Evolutionary conservation across 2,113 vertebrate species (phyloP), one percentile per base, ranked within the genome.

Genomic region (Equus przewalskii): DNA sequence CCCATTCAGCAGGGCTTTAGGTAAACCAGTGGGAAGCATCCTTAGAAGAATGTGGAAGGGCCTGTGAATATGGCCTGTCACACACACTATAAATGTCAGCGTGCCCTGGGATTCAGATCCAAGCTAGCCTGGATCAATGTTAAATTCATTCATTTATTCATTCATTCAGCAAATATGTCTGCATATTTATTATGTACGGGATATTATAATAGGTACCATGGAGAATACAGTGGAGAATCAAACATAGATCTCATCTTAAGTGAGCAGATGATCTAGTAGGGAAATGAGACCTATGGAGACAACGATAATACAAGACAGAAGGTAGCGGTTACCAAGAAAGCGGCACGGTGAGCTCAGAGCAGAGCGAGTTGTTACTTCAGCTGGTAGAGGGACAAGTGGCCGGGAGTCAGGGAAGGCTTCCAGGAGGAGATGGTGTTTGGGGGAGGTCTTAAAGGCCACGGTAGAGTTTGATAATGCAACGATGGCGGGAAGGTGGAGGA

Each of bases 91-190:
- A 12, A 79, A 69, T 69, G 46, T 94, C 26, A 82, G 22, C 33
- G 41, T n/a, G 26, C 24, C 41, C n/a, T 54, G 13, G 33, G 79
- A 92, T 83, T 67, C 10, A 5, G 60, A 67, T 90, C 64, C 60
- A 90, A 21, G 36, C 26, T 91, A 86, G 28, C 24, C 65, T 92
- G 46, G 60, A 44, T 56, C 13, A 14, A 26, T 41, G n/a, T 54
- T 60, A 64, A 79, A 62, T 86, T 78, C 54, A 62, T 73, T 76
- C 69, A 26, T 72, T 36, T 62, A 44, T 19, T 67, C 44, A 49
- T 88, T 84, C 60, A 73, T 49, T 92, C 5, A 86, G 69, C 12
- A 96, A 75, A 60, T 46, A 91, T 70, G 46, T 91, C 51, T 93
- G 14, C 8, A 3, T 93, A 56, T 73, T 72, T 95, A 62, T 84